Conservation (phyloP, 2,888 invertebrate species). For the Melanchra persicariae region DNA sequence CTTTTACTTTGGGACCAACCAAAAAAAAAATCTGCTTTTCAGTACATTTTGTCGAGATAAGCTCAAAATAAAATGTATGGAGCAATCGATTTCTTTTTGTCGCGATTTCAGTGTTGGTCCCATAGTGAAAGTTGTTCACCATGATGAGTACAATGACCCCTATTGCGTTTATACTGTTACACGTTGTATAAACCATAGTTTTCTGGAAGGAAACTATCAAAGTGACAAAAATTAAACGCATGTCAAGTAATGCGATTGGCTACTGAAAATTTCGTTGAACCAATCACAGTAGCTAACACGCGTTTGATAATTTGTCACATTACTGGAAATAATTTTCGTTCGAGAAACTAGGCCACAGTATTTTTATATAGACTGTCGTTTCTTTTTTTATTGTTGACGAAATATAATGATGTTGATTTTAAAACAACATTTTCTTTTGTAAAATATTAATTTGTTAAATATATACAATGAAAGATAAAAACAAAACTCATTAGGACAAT, state of each 20-base stretch:
- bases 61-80: too few species aligned
- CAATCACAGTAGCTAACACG: neutral
- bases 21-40: too few species aligned
- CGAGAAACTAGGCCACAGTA: neutral
- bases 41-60: too few species aligned
- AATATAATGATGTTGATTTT: neutral
- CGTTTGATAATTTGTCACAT: neutral
- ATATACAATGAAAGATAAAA: constrained; percentile 58
- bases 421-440: constrained; percentile 7
- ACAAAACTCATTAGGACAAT: constrained; percentile 36
- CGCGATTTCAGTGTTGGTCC: too few species aligned
- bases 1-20: too few species aligned
- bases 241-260: neutral
- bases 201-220: too few species aligned
- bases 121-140: too few species aligned
- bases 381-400: constrained; percentile 5
- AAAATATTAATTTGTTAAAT: constrained; percentile 32
- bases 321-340: neutral
- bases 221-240: neutral
- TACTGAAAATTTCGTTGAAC: neutral
- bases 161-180: too few species aligned
- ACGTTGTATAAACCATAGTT: neutral
- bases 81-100: too few species aligned
- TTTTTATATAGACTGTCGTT: neutral
- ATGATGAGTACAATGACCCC: too few species aligned